These are phyloP conservation scores for Tenthredo livida DNA, from an alignment of 2,888 invertebrate species.

Conservation along the genomic window DNA sequence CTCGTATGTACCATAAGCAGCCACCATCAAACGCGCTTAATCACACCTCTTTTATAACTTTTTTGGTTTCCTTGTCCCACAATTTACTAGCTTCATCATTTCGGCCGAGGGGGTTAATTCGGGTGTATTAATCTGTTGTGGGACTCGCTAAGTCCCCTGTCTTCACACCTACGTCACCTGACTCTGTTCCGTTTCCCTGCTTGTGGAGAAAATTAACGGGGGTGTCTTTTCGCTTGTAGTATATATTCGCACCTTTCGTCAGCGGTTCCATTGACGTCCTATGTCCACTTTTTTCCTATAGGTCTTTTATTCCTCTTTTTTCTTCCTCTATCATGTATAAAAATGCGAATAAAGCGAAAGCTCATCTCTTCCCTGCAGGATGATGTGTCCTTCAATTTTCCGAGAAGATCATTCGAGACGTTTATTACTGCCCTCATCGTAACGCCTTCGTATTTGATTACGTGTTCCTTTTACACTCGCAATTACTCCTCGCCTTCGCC, in stretches of 20 bases:
- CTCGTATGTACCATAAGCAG: background rate
- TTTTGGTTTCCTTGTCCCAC: conserved; percentile 25
- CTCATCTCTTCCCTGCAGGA: background rate
- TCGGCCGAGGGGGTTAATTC: conserved; percentile 10
- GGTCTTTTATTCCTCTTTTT: background rate
- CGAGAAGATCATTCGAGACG: conserved; percentile 38
- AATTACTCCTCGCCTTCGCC: conserved; percentile 13
- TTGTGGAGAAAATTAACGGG: background rate
- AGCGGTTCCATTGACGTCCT: background rate
- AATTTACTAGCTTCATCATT: conserved; percentile 40
- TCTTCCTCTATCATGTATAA: background rate
- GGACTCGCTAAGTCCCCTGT: background rate
- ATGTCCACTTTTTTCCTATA: background rate
- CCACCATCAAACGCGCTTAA: background rate
- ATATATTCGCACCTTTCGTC: background rate
- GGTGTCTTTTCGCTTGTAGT: background rate
- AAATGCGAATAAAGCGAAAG: conserved; percentile 5
- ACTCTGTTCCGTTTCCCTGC: background rate
- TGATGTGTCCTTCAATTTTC: conserved; percentile 19
- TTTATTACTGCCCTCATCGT: conserved; percentile 34
- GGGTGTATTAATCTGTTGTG: conserved; percentile 23
- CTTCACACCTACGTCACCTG: background rate
- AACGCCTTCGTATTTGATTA: conserved; percentile 38
- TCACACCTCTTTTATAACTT: conserved; percentile 21
- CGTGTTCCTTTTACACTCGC: conserved; percentile 47